A percentile compares a stretch with the other conserved stretches of the same genome.
These are phyloP conservation scores for Orthosia cruda DNA, from an alignment of 2,888 invertebrate genomes.

Conservation along the genomic window DNA sequence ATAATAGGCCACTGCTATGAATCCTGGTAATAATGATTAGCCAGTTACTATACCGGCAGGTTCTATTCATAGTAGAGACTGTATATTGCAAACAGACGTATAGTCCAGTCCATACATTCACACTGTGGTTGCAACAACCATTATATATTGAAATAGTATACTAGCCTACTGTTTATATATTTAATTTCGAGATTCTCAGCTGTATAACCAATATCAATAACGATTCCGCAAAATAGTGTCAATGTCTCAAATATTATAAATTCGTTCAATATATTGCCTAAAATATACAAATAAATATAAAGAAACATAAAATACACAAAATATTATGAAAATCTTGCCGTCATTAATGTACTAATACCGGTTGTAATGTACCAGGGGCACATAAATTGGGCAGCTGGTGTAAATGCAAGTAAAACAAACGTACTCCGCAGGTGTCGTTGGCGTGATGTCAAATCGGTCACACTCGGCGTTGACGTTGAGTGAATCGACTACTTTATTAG, in stretches of 20 bases:
- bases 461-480: conserved; percentile 75
- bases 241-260: background rate
- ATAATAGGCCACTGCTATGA: conserved; percentile 7
- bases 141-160: conserved; percentile 4
- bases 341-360: conserved; percentile 53
- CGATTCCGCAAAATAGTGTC: background rate
- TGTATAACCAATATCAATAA: background rate
- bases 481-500: conserved; percentile 79
- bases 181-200: background rate
- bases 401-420: conserved; percentile 78
- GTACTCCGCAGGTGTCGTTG: conserved; percentile 84
- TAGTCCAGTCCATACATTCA: background rate
- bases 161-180: background rate
- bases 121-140: background rate
- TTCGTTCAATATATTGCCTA: background rate
- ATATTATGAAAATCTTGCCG: conserved; percentile 27
- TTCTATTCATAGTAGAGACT: conserved; percentile 39
- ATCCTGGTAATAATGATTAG: conserved; percentile 34
- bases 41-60: background rate
- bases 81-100: conserved; percentile 7
- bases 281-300: background rate
- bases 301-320: conserved; percentile 1
- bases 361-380: conserved; percentile 52
- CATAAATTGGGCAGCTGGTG: conserved; percentile 66
- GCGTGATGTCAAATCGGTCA: conserved; percentile 82